phyloP scores from a whole-genome alignment of 2,113 vertebrate species.

The Cygnus atratus region DNA sequence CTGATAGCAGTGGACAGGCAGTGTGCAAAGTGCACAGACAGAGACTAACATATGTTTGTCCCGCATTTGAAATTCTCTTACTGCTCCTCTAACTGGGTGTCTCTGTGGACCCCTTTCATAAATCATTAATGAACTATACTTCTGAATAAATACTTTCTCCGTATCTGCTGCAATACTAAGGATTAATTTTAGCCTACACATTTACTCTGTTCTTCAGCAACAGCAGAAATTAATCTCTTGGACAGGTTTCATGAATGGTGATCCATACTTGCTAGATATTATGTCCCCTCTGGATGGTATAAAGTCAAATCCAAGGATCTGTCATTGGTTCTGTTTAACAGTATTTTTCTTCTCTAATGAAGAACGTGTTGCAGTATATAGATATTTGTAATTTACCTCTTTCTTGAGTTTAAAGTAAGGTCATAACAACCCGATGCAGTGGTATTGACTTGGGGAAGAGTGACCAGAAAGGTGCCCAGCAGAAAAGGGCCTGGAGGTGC shows the following conservation, averaged over 20 bases:
- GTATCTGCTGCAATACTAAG: background rate
- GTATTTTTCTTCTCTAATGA: background rate
- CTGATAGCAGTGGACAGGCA: background rate
- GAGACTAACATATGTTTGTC: rapidly evolving
- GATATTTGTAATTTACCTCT: background rate
- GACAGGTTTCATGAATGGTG: background rate
- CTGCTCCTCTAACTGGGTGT: background rate
- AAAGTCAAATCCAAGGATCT: background rate
- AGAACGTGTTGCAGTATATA: background rate
- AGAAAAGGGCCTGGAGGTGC: background rate
- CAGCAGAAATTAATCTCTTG: background rate
- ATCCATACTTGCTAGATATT: background rate
- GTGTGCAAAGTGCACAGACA: background rate
- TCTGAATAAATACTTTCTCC: background rate
- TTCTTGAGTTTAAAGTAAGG: background rate
- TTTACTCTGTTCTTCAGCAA: background rate
- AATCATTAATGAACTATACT: background rate
- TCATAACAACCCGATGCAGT: background rate
- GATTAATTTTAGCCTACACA: background rate
- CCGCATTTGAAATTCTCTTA: background rate
- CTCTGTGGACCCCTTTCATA: background rate
- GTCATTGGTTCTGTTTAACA: background rate
- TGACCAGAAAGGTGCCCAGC: background rate
- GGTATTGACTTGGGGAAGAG: background rate
- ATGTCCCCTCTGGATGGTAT: background rate